Conservation (phyloP, 2,888 invertebrate genomes). For the Campoplex capitator region DNA sequence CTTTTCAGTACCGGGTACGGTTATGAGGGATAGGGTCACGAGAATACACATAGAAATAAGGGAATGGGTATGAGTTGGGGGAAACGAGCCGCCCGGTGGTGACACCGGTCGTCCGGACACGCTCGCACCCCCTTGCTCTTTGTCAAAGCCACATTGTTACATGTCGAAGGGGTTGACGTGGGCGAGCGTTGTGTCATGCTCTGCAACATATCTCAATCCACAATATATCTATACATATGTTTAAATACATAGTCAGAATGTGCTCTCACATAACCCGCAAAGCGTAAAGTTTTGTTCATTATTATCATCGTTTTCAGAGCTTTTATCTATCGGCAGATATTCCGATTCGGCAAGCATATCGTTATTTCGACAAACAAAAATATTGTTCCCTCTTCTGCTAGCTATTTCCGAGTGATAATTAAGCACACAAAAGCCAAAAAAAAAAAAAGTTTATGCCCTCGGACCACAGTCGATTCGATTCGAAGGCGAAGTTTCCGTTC, state of each 20-base stretch:
- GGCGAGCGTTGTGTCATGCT: conserved; percentile 58
- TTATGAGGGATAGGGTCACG: conserved; percentile 30
- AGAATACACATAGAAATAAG: conserved; percentile 44
- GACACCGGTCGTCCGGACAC: conserved; percentile 70
- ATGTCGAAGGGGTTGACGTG: conserved; percentile 77
- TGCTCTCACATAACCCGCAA: conserved; percentile 55
- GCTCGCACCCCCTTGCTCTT: conserved; percentile 74
- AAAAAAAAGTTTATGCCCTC: no score
- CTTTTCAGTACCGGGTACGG: conserved; percentile 39
- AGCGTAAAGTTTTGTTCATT: conserved; percentile 67
- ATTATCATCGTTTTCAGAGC: conserved; percentile 40
- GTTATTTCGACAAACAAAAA: conserved; percentile 14
- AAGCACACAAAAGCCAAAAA: background rate
- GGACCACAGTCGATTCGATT: background rate
- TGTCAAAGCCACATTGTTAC: conserved; percentile 77
- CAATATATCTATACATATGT: background rate
- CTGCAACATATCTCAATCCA: background rate
- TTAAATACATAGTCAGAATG: conserved; percentile 10
- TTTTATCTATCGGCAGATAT: conserved; percentile 33
- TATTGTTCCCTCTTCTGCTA: background rate
- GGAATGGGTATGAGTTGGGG: conserved; percentile 28
- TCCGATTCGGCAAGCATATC: background rate
- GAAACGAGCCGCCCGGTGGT: conserved; percentile 37
- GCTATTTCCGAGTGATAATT: conserved; percentile 3
- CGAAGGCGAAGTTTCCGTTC: background rate